Percentiles rank a stretch among this genome's conserved stretches.
Conservation (phyloP, 1,140 invertebrate species). For the Drosophila suzukii region DNA sequence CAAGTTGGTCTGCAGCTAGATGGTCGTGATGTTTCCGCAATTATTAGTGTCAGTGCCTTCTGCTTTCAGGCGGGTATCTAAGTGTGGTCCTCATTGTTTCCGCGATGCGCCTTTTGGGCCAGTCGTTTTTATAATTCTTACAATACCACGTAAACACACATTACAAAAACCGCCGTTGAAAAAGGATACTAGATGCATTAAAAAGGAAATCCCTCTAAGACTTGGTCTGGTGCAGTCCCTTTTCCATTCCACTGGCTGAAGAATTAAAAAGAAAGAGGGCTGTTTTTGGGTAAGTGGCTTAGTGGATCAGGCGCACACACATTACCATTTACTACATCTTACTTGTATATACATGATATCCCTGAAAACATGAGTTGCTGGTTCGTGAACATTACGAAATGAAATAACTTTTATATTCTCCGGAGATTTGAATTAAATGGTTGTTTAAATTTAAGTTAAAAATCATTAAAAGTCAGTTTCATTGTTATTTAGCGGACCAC, state of each 20-base stretch:
- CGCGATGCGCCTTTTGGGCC: slow-evolving; percentile 74
- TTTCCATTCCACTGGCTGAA: slow-evolving; percentile 7
- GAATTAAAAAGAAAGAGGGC: not conserved
- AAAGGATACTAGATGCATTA: slow-evolving; percentile 22
- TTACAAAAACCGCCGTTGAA: slow-evolving; percentile 12
- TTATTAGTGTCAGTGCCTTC: slow-evolving; percentile 65
- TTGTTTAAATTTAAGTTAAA: too few species aligned
- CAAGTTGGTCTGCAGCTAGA: slow-evolving; percentile 58
- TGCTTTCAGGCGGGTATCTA: slow-evolving; percentile 65
- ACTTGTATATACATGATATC: not conserved
- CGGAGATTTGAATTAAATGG: too few species aligned
- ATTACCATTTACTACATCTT: not conserved
- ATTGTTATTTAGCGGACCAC: not conserved
- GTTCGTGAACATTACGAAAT: not conserved
- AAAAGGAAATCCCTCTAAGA: slow-evolving; percentile 23
- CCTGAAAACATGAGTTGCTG: not conserved
- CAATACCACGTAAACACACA: slow-evolving; percentile 49
- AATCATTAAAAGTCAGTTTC: too few species aligned
- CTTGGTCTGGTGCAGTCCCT: not conserved
- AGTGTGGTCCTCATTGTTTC: slow-evolving; percentile 72
- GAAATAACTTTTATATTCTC: too few species aligned
- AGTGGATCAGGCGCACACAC: not conserved
- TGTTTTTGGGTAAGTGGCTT: not conserved
- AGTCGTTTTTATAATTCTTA: slow-evolving; percentile 74
- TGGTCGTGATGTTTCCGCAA: slow-evolving; percentile 75